These are phyloP conservation scores for Paratrypauchen microcephalus DNA, from an alignment of 2,797 vertebrate species.

Conservation along the genomic window DNA sequence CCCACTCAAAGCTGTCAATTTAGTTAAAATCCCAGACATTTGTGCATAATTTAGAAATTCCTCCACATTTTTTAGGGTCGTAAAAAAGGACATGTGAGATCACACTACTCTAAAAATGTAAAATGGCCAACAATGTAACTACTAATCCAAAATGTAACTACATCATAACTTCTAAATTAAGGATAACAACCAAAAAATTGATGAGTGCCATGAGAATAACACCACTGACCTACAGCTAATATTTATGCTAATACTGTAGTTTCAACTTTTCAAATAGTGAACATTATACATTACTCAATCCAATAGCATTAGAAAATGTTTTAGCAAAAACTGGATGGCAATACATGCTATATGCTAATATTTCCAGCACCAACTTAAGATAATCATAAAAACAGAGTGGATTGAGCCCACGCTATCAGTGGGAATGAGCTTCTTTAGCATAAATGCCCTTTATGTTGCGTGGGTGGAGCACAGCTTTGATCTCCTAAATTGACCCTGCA, in stretches of 20 bases:
- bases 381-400: slow-evolving; percentile 48
- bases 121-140: no score
- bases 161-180: no score
- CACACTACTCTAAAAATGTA: no score
- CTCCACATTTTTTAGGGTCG: no score
- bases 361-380: slow-evolving; percentile 4
- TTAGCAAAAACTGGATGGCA: background rate
- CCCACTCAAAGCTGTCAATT: no score
- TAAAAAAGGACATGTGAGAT: no score
- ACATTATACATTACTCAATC: background rate
- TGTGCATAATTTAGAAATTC: no score
- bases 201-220: no score
- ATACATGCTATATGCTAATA: background rate
- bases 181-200: no score
- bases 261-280: background rate
- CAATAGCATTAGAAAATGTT: background rate
- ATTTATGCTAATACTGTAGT: background rate
- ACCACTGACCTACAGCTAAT: background rate
- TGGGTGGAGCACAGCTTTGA: slow-evolving; percentile 61
- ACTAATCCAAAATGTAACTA: no score
- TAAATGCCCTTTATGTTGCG: slow-evolving; percentile 28
- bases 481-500: slow-evolving; percentile 64
- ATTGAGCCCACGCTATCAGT: slow-evolving; percentile 38
- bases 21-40: no score
- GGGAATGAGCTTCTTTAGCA: slow-evolving; percentile 27